Conservation (phyloP, 2,113 vertebrate species). For the Microcebus ravelobensis region DNA sequence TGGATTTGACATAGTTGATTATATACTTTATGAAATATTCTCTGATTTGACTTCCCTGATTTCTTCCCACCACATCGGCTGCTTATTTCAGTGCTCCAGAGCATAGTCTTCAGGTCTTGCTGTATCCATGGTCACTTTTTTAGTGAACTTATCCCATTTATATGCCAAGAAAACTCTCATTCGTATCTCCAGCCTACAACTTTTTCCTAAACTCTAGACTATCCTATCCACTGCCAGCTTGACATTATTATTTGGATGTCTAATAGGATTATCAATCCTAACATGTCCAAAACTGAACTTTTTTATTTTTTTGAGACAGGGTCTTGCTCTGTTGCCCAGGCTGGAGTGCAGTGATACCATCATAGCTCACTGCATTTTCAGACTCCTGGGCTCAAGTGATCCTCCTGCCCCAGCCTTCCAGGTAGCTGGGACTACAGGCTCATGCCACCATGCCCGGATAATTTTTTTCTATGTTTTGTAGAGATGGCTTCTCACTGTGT, state of each 20-base stretch:
- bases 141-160: neutral
- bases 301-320: neutral
- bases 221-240: neutral
- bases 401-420: no score
- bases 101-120: neutral
- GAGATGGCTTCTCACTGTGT: no score
- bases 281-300: conserved; percentile 22
- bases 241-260: neutral
- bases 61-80: neutral
- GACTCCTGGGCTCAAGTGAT: no score
- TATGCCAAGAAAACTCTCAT: neutral
- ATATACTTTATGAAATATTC: neutral
- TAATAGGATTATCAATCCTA: conserved; percentile 24
- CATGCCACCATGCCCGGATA: no score
- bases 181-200: neutral
- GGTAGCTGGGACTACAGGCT: no score
- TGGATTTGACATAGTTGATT: neutral
- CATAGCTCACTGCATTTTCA: no score
- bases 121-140: neutral
- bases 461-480: no score
- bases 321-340: no score
- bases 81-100: neutral
- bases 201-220: conserved; percentile 15
- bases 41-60: neutral
- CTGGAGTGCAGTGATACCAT: no score